Conservation (phyloP, 2,797 vertebrate genomes). For the Myiotriccus ornatus region DNA sequence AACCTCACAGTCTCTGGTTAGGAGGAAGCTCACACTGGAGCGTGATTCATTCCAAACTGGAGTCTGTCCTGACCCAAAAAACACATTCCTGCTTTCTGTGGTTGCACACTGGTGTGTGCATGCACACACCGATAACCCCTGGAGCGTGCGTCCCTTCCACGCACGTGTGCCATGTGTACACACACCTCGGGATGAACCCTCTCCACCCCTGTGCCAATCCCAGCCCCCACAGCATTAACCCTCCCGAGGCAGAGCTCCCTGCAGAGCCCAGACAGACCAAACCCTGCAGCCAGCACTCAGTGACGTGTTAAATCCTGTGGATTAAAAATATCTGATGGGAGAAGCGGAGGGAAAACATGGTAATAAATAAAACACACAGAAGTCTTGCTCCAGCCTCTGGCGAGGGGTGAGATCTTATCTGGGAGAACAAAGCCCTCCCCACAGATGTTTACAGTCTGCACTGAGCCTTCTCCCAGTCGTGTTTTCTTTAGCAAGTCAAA, state of each 20-base stretch:
- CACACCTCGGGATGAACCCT: background rate
- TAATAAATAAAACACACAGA: constrained; percentile 1
- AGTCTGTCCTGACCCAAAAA: background rate
- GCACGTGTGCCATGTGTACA: background rate
- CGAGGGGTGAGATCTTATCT: constrained; percentile 47
- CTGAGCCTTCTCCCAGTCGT: background rate
- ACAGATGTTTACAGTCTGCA: constrained; percentile 42
- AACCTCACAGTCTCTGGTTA: background rate
- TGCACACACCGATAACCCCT: background rate
- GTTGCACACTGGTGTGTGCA: background rate
- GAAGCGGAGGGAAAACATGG: background rate
- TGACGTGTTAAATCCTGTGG: background rate
- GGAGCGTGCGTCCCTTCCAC: background rate
- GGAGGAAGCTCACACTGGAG: constrained; percentile 6
- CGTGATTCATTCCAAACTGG: background rate
- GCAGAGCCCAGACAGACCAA: background rate
- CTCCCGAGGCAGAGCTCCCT: background rate
- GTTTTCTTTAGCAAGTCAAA: constrained; percentile 45
- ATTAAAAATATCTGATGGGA: constrained; percentile 24
- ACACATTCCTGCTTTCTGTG: background rate
- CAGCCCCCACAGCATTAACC: background rate
- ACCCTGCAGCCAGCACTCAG: background rate
- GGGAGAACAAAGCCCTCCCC: constrained; percentile 50
- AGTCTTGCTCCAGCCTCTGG: constrained; percentile 29
- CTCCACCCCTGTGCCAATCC: background rate